Evolutionary conservation across 2,113 vertebrate species (phyloP), one percentile per base, ranked within the genome.

Genomic region (Eurystomus gularis): DNA sequence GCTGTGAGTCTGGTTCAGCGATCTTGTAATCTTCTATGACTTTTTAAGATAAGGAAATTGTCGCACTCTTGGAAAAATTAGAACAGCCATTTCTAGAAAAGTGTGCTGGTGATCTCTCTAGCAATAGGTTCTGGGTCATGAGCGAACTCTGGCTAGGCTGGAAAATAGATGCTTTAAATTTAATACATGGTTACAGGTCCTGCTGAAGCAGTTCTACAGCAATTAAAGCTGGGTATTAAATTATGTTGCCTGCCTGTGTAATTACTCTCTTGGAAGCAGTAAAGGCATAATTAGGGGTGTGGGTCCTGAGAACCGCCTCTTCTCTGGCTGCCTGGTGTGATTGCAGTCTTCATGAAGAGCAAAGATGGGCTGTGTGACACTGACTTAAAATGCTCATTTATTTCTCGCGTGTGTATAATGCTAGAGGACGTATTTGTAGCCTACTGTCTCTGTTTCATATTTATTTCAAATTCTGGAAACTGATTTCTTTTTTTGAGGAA

Each of bases 141-240:
- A 57, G 62, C 1, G 6, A 77, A 15, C 66, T 46, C 42, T 75
- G 91, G 14, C 62, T 76, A 3, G 3, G 26, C n/a, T 81, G 42
- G 37, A 26, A 49, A 46, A 90, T 3, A 65, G 85, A 72, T 13
- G 28, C 42, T 77, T 61, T 61, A 26, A 46, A 55, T 16, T 15
- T n/a, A 14, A 35, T 88, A 37, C 51, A 48, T 68, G 75, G 42
- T 92, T 94, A 16, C 77, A 86, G 90, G 71, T 94, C 95, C 96
- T 98, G 94, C 96, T 82, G 91, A 71, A 90, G 94, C 58, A 40
- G 92, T 93, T 97, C 70, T 86, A 92, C 77, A 91, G 95, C 90
- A 78, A 70, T 92, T 97, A 83, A 66, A 92, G 79, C 94, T 94
- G 92, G 61, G 64, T 94, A 57, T 96, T 94, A 91, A 97, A 84